Conservation (phyloP, 2,888 invertebrate genomes). For the Alloscopus bannaensis region DNA sequence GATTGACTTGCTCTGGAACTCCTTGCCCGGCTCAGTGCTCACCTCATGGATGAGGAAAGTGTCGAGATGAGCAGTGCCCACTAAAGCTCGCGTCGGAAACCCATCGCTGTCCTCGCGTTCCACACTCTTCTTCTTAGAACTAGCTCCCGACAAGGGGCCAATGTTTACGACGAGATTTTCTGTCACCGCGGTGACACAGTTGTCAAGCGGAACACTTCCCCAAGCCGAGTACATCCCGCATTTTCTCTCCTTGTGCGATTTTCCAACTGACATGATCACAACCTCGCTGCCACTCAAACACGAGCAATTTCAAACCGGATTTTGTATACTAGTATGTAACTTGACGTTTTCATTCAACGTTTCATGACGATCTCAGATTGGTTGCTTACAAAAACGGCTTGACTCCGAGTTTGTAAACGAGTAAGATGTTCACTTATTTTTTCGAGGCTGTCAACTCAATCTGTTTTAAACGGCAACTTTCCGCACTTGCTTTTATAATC, state of each 20-base stretch:
- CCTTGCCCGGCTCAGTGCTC: constrained; percentile 21
- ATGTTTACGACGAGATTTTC: constrained; percentile 51
- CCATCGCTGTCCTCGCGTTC: not conserved
- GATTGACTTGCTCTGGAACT: constrained; percentile 46
- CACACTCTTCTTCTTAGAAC: constrained; percentile 18
- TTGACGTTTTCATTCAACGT: no score
- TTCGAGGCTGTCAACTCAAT: no score
- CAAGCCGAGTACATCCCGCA: constrained; percentile 35
- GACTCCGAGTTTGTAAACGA: no score
- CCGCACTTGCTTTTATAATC: no score
- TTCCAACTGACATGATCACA: constrained; percentile 21
- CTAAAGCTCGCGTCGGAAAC: constrained; percentile 12
- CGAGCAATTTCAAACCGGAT: no score
- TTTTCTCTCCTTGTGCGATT: constrained; percentile 11
- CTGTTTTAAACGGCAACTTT: no score
- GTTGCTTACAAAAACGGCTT: no score
- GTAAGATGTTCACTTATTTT: no score
- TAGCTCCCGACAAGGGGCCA: not conserved
- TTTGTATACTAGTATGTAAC: no score
- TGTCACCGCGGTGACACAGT: constrained; percentile 43
- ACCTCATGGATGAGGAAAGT: constrained; percentile 57
- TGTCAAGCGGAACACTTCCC: constrained; percentile 49
- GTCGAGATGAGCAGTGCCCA: constrained; percentile 53
- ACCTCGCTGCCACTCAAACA: no score
- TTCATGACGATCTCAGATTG: not conserved